These are phyloP conservation scores for Drosophila nannoptera DNA, from an alignment of 1,140 invertebrate species.

Conservation along the genomic window DNA sequence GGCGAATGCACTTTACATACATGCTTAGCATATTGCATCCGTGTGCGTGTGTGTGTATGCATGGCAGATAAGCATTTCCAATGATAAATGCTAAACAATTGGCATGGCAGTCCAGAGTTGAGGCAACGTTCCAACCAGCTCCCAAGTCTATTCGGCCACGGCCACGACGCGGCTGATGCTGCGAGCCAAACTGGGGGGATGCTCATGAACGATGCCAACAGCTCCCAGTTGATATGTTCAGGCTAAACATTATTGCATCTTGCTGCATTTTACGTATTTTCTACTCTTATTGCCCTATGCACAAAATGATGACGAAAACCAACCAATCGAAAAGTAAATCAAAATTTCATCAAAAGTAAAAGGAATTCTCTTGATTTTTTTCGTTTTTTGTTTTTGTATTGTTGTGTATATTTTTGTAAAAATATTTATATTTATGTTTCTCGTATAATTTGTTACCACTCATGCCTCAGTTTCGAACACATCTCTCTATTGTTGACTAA, in stretches of 20 bases:
- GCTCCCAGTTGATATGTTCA: constrained; percentile 55
- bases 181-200: constrained; percentile 11
- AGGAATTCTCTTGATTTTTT: not conserved
- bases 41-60: constrained; percentile 40
- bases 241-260: constrained; percentile 48
- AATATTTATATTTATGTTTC: constrained; percentile 42
- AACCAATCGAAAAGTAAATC: not conserved
- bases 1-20: constrained; percentile 54
- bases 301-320: constrained; percentile 22
- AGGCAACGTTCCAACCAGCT: constrained; percentile 34
- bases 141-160: not conserved
- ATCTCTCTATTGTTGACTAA: constrained; percentile 39
- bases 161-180: constrained; percentile 14
- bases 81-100: constrained; percentile 76
- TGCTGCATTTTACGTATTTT: constrained; percentile 24
- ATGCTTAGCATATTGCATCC: constrained; percentile 39
- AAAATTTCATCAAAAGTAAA: constrained; percentile 7
- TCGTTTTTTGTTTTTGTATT: constrained; percentile 20
- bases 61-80: constrained; percentile 63
- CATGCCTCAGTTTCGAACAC: constrained; percentile 19
- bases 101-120: constrained; percentile 67
- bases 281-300: constrained; percentile 65
- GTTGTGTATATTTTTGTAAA: constrained; percentile 64
- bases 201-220: no score
- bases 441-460: constrained; percentile 20